phyloP scores from a whole-genome alignment of 2,888 invertebrate genomes.

The Matsumyia berberina region DNA sequence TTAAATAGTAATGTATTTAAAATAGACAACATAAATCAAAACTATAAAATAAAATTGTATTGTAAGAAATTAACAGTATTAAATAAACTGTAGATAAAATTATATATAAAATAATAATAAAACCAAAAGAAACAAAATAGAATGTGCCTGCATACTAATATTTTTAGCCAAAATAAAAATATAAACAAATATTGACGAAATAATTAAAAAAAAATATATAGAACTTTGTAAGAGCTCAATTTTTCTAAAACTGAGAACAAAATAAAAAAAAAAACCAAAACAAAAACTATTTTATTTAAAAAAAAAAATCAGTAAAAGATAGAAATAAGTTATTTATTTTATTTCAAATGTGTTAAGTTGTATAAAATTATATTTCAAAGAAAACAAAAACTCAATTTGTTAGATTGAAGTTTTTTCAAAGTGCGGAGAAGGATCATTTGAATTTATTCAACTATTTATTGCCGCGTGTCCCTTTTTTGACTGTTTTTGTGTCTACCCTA shows the following conservation, averaged over 20 bases:
- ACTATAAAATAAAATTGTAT: conserved; percentile 36
- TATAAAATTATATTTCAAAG: neutral
- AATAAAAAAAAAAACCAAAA: neutral
- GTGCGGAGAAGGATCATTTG: neutral
- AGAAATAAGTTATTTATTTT: conserved; percentile 2
- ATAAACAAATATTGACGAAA: conserved; percentile 11
- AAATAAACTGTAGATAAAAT: conserved; percentile 64
- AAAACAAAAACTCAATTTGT: neutral
- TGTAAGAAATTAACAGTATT: conserved; percentile 69
- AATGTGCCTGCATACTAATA: conserved; percentile 74
- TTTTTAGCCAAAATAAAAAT: conserved; percentile 56
- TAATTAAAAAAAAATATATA: conserved; percentile 48
- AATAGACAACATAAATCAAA: conserved; percentile 36
- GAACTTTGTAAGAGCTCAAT: conserved; percentile 71
- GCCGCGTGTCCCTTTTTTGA: neutral
- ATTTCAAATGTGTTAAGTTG: neutral
- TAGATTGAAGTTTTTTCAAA: no score
- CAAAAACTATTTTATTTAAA: conserved; percentile 23
- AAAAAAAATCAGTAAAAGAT: conserved; percentile 10
- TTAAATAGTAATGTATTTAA: conserved; percentile 26
- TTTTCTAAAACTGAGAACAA: conserved; percentile 52
- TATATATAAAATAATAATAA: conserved; percentile 53
- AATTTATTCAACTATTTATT: neutral
- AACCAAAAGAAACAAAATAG: conserved; percentile 65
- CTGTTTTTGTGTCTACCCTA: no score